Evolutionary conservation across 2,113 vertebrate genomes (phyloP).

Genomic region (Patagioenas fasciata): DNA sequence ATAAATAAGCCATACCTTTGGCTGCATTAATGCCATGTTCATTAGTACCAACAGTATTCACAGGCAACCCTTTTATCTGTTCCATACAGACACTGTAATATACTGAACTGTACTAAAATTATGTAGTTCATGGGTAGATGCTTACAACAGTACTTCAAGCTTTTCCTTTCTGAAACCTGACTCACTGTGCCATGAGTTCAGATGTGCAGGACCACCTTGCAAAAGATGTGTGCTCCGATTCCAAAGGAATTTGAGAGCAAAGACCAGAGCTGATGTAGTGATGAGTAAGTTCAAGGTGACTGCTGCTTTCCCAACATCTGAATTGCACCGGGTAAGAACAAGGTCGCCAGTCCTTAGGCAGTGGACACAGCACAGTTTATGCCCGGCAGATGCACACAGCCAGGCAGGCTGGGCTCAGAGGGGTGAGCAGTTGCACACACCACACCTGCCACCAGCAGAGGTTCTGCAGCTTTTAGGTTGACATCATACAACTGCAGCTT

Average conservation of each 20-base stretch:
- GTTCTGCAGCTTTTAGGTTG: neutral
- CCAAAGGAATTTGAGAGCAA: neutral
- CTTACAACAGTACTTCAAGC: neutral
- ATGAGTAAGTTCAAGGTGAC: neutral
- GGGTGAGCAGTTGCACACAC: neutral
- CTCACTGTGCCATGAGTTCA: neutral
- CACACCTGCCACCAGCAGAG: neutral
- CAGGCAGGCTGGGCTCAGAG: neutral
- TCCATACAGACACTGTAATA: neutral
- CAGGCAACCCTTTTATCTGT: neutral
- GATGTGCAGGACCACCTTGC: neutral
- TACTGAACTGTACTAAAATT: neutral
- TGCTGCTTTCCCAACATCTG: rapidly evolving
- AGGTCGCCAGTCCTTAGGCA: neutral
- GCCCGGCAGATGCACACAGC: rapidly evolving
- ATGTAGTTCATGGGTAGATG: neutral
- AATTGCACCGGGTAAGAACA: neutral
- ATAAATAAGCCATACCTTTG: neutral
- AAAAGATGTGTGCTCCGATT: neutral
- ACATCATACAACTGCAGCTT: neutral
- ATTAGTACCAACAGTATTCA: neutral
- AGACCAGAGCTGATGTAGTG: neutral
- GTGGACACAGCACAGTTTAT: neutral
- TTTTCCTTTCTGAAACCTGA: neutral
- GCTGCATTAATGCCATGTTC: neutral